These are phyloP conservation scores for Nesidiocoris tenuis DNA, from an alignment of 2,888 invertebrate genomes.

Conservation along the genomic window DNA sequence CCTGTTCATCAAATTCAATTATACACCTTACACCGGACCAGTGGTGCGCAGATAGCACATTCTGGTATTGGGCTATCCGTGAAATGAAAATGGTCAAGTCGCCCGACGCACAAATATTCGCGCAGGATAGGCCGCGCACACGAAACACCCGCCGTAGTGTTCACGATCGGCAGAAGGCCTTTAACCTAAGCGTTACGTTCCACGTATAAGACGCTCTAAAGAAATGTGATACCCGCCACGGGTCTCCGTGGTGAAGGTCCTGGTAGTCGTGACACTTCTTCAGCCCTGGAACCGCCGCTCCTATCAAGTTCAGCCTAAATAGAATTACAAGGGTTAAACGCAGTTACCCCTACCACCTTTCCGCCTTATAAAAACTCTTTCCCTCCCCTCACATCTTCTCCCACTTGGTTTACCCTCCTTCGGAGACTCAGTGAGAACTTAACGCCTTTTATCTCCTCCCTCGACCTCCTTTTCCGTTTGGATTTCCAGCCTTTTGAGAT, in stretches of 20 bases:
- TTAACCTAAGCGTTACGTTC: background rate
- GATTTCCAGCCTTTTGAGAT: slow-evolving; percentile 6
- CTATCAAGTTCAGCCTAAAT: slow-evolving; percentile 12
- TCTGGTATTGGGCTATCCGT: no score
- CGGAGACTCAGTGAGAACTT: background rate
- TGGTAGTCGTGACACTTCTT: no score
- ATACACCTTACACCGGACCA: no score
- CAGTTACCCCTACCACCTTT: slow-evolving; percentile 14
- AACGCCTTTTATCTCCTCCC: slow-evolving; percentile 22
- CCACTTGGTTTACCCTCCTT: background rate
- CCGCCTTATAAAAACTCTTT: background rate
- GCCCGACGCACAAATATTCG: background rate
- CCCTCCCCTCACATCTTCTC: background rate
- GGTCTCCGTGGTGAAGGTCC: no score
- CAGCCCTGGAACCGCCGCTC: background rate
- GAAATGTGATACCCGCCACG: background rate
- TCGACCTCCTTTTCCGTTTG: background rate
- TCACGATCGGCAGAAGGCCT: background rate
- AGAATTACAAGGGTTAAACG: slow-evolving; percentile 36
- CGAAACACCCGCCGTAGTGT: background rate
- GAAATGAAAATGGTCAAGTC: no score
- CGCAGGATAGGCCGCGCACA: background rate
- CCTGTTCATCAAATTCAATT: no score
- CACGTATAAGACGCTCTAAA: background rate
- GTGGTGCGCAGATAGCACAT: no score